Conservation (phyloP, 2,888 invertebrate genomes). For the Galeopsomyia nigrocyanea region DNA sequence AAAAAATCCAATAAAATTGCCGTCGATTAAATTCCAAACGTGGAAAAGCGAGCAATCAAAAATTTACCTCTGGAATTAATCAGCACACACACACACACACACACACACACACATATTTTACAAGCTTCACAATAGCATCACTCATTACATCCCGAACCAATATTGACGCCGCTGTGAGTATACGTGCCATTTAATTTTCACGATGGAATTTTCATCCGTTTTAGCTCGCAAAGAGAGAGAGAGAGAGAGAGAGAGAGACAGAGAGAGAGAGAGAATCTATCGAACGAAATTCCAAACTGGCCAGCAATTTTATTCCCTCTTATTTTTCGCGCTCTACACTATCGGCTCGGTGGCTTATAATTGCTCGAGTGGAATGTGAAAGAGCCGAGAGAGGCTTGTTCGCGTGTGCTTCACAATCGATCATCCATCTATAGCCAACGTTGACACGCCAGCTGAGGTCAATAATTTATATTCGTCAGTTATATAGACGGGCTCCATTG, state of each 20-base stretch:
- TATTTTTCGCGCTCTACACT: background rate
- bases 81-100: too few relatives aligned
- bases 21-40: too few relatives aligned
- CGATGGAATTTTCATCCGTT: conserved; percentile 38
- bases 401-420: conserved; percentile 10
- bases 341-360: conserved; percentile 16
- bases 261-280: conserved; percentile 36
- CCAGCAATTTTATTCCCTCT: conserved; percentile 6
- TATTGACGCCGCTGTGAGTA: background rate
- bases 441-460: background rate
- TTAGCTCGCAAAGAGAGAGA: too few relatives aligned
- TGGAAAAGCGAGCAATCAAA: too few relatives aligned
- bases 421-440: background rate
- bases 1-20: too few relatives aligned
- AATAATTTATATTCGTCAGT: conserved; percentile 20
- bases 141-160: background rate
- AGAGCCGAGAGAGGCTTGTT: background rate
- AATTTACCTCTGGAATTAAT: too few relatives aligned
- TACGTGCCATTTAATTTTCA: conserved; percentile 27
- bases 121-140: background rate
- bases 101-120: too few relatives aligned
- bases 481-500: background rate
- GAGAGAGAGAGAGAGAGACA: too few relatives aligned
- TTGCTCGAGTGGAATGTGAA: conserved; percentile 25
- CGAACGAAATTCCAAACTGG: conserved; percentile 30